phyloP scores from a whole-genome alignment of 2,113 vertebrate species.

The Tragelaphus strepsiceros region DNA sequence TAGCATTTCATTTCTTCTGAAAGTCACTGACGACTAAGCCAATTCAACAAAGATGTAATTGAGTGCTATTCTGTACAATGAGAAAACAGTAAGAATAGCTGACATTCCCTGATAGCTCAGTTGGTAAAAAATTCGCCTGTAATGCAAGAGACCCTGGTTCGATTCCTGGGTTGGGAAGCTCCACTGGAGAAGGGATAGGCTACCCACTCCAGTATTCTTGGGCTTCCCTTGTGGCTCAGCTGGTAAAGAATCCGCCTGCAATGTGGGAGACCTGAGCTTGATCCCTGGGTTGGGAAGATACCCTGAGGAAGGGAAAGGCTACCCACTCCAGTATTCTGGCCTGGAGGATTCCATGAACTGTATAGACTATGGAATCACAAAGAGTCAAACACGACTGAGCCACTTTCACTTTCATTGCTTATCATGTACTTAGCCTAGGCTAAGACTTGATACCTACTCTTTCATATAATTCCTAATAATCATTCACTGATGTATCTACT shows the following conservation, averaged over 20 bases:
- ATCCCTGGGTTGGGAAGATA: neutral
- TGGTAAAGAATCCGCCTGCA: neutral
- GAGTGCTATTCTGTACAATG: neutral
- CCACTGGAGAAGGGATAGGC: neutral
- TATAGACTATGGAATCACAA: neutral
- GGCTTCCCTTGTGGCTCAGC: neutral
- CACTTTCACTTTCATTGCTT: neutral
- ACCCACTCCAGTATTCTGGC: neutral
- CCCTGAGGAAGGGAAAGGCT: neutral
- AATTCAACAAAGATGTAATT: neutral
- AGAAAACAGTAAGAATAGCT: neutral
- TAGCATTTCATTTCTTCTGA: constrained; percentile 15
- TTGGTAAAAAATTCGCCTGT: neutral
- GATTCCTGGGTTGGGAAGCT: neutral
- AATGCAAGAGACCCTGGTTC: neutral
- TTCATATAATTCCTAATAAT: neutral
- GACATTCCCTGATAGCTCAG: neutral
- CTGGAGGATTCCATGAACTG: neutral
- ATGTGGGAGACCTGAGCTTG: neutral
- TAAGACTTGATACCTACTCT: neutral
- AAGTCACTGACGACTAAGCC: neutral
- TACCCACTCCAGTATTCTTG: neutral
- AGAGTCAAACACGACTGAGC: neutral
- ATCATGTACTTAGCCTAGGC: neutral
- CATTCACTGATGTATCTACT: neutral